phyloP scores from a whole-genome alignment of 2,888 invertebrate genomes.

The Piscicola geometra region DNA sequence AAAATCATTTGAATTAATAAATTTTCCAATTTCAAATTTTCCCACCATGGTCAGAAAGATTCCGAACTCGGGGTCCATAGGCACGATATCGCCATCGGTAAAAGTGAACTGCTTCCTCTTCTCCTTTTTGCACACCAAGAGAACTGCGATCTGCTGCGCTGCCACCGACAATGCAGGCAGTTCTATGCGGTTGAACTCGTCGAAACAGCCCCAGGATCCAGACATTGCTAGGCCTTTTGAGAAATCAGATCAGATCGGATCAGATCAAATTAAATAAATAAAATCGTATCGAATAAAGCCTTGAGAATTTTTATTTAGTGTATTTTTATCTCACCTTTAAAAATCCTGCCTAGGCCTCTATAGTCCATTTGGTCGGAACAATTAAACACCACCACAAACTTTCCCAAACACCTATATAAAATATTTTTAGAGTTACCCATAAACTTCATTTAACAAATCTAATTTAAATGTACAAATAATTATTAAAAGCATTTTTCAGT shows the following conservation, averaged over 20 bases:
- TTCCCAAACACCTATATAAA: constrained; percentile 51
- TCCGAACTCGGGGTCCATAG: constrained; percentile 90
- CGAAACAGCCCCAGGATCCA: constrained; percentile 58
- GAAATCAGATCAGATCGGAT: not conserved
- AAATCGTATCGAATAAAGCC: not conserved
- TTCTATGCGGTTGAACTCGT: constrained; percentile 67
- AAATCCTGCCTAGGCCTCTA: constrained; percentile 56
- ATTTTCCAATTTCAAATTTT: not conserved
- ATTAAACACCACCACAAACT: constrained; percentile 58
- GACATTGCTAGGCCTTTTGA: constrained; percentile 55
- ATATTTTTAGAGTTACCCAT: not conserved
- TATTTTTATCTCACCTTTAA: constrained; percentile 49
- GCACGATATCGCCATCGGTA: constrained; percentile 86
- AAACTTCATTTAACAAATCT: too few relatives aligned
- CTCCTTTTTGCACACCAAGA: constrained; percentile 82
- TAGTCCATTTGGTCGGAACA: constrained; percentile 59
- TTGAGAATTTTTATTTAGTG: not conserved
- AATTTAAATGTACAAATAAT: too few relatives aligned
- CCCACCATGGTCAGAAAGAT: constrained; percentile 92
- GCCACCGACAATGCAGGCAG: constrained; percentile 88
- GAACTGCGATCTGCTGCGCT: constrained; percentile 89
- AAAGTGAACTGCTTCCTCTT: constrained; percentile 84
- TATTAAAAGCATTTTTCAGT: too few relatives aligned
- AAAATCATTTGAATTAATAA: not conserved
- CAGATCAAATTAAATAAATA: not conserved